Base-by-base conservation (phyloP, 2,888 invertebrate species). In the Frankliniella fusca region DNA sequence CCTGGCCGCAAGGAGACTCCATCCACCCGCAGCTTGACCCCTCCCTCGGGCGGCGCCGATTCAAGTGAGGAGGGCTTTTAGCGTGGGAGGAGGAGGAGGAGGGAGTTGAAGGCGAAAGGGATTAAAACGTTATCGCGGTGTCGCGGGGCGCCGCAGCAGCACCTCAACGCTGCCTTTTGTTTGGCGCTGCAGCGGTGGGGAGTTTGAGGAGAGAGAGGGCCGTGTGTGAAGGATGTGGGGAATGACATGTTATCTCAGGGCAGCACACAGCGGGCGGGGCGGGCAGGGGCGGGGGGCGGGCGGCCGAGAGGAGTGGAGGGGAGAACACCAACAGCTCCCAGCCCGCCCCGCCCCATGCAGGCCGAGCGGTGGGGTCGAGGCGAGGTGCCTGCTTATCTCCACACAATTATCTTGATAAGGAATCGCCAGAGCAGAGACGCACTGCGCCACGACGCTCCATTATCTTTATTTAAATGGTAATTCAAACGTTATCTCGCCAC, bases 391-490 rank as follows among this genome's bases (percentile, higher is more conserved):
- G 54, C 54, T 76, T 76, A 76, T 76, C 70, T 23, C 12, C 11
- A 27, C 70, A 76, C 70, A 76, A 76, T 76, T 76, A 76, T 76
- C 70, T 76, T 76, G 70, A 76, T 76, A 76, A 76, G 70, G 70
- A 76, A 76, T 76, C 27, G 70, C 70, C 70, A 27, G 70, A 27
- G 23, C 70, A 76, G 70, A 76, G 70, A 76, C 70, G 70, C 70
- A 76, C 70, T 76, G 70, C 70, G 70, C 70, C 70, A 27, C 70
- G 27, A 76, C 70, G 70, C 70, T 76, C 70, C 27, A 76, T 76
- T 76, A 76, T 76, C 70, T 76, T 76, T 76, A 76, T 76, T 76
- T 76, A 76, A 76, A 76, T 76, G 70, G 70, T 76, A 76, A 76
- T 76, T 76, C 70, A 76, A 27, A 23, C 70, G 70, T 76, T 76